phyloP scores from a whole-genome alignment of 1,140 invertebrate species.

The Hydropsyche tenuis region DNA sequence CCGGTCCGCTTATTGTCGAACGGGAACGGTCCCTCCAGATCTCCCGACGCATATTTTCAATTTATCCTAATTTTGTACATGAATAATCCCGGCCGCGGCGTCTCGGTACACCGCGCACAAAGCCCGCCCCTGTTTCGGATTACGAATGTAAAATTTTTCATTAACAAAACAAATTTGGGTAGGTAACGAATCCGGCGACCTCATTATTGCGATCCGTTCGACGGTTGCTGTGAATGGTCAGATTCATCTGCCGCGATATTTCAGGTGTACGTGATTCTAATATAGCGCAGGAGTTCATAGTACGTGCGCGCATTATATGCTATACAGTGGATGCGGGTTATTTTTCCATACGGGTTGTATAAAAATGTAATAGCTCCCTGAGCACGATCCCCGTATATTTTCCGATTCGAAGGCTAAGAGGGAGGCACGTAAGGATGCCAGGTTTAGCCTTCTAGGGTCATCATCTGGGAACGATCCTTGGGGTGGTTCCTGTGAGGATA shows the following conservation, averaged over 20 bases:
- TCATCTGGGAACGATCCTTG: conserved; percentile 9
- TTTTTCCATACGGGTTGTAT: neutral
- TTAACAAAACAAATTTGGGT: too few relatives aligned
- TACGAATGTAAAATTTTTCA: too few relatives aligned
- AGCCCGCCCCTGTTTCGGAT: too few relatives aligned
- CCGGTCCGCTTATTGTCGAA: conserved; percentile 14
- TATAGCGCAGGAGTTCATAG: too few relatives aligned
- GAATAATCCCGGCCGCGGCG: neutral
- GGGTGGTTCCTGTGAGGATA: conserved; percentile 11
- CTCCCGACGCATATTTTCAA: conserved; percentile 13
- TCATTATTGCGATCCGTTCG: too few relatives aligned
- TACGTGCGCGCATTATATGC: too few relatives aligned
- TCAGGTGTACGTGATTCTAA: too few relatives aligned
- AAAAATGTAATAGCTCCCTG: conserved; percentile 18
- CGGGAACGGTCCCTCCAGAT: neutral
- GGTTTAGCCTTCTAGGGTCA: conserved; percentile 24
- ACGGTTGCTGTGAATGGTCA: too few relatives aligned
- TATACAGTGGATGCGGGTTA: too few relatives aligned
- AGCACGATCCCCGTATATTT: conserved; percentile 18
- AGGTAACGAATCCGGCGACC: too few relatives aligned
- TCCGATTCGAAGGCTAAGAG: conserved; percentile 11
- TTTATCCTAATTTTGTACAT: conserved; percentile 8
- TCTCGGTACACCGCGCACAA: too few relatives aligned
- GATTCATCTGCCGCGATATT: too few relatives aligned
- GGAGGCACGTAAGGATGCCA: neutral